A percentile compares a stretch with the other conserved stretches of the same genome.
Conservation (phyloP, 2,888 invertebrate genomes). For the Steinernema hermaphroditum region DNA sequence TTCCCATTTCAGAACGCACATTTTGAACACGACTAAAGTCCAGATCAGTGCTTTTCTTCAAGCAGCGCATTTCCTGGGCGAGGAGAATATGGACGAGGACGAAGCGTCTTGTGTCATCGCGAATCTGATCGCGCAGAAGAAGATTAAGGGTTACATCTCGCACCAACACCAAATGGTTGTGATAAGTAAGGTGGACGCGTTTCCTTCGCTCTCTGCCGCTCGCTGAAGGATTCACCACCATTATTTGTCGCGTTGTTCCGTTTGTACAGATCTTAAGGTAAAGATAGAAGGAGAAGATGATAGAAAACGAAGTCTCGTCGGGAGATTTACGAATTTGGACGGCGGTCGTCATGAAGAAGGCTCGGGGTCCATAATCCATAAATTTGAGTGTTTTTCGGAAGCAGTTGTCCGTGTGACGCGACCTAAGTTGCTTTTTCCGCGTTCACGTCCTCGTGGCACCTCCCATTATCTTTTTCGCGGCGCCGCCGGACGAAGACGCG, state of each 20-base stretch:
- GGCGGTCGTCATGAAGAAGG: not conserved
- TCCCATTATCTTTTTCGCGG: not conserved
- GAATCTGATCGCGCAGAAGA: slow-evolving; percentile 89
- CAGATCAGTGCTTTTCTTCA: slow-evolving; percentile 82
- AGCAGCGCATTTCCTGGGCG: slow-evolving; percentile 80
- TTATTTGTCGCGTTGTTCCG: slow-evolving; percentile 29
- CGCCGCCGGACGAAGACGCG: not conserved
- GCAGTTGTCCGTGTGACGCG: slow-evolving; percentile 21
- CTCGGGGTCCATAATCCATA: not conserved
- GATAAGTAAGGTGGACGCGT: slow-evolving; percentile 93
- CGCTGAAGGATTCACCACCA: slow-evolving; percentile 17
- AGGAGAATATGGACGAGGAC: slow-evolving; percentile 82
- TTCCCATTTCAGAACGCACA: slow-evolving; percentile 65
- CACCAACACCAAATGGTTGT: slow-evolving; percentile 95
- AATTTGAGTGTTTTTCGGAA: not conserved
- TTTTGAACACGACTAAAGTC: slow-evolving; percentile 77
- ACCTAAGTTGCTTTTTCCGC: slow-evolving; percentile 26
- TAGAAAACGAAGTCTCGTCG: not conserved
- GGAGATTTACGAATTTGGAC: not conserved
- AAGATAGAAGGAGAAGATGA: not conserved
- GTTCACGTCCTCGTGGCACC: slow-evolving; percentile 11
- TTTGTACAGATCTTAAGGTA: slow-evolving; percentile 13
- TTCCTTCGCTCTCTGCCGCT: slow-evolving; percentile 74
- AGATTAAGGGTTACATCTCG: slow-evolving; percentile 96
- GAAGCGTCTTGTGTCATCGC: slow-evolving; percentile 95